A percentile compares a stretch with the other conserved stretches of the same genome.
Evolutionary conservation across 92 coral and sea anemone species (phyloP).

Genomic region (Galaxea fascicularis): DNA sequence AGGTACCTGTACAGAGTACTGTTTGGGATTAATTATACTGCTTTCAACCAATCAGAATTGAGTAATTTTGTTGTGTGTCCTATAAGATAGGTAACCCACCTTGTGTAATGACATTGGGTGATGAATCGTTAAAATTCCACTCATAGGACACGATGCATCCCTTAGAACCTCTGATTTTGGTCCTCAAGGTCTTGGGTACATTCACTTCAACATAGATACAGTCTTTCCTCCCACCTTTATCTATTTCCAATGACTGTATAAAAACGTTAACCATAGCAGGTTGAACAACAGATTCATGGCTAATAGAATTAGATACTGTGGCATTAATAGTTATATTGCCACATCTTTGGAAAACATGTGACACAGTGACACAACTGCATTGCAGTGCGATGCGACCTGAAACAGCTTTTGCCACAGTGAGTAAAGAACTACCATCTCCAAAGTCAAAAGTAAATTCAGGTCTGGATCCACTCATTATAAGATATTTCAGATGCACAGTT

Average conservation of each 20-base stretch:
- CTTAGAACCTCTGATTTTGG: not conserved
- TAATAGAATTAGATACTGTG: slow-evolving; percentile 51
- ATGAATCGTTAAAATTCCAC: slow-evolving; percentile 66
- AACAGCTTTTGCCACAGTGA: not conserved
- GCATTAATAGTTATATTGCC: slow-evolving; percentile 58
- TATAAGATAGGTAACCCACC: slow-evolving; percentile 22
- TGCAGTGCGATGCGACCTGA: not conserved
- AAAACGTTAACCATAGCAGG: not conserved
- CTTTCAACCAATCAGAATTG: no score
- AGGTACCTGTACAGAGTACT: no score
- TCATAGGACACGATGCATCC: slow-evolving; percentile 43
- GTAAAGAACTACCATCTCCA: slow-evolving; percentile 45
- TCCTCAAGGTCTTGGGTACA: not conserved
- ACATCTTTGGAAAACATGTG: slow-evolving; percentile 37
- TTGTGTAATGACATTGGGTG: slow-evolving; percentile 32
- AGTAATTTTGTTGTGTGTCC: no score
- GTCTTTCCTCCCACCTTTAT: not conserved
- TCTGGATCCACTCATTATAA: slow-evolving; percentile 49
- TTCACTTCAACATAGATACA: slow-evolving; percentile 23
- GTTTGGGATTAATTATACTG: no score
- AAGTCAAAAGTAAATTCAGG: slow-evolving; percentile 52
- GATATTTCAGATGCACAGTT: slow-evolving; percentile 41
- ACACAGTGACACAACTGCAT: slow-evolving; percentile 41
- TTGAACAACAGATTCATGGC: slow-evolving; percentile 18
- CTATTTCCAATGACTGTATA: not conserved